These are phyloP conservation scores for Scarus forsteni DNA, from an alignment of 2,797 vertebrate genomes.

Conservation along the genomic window DNA sequence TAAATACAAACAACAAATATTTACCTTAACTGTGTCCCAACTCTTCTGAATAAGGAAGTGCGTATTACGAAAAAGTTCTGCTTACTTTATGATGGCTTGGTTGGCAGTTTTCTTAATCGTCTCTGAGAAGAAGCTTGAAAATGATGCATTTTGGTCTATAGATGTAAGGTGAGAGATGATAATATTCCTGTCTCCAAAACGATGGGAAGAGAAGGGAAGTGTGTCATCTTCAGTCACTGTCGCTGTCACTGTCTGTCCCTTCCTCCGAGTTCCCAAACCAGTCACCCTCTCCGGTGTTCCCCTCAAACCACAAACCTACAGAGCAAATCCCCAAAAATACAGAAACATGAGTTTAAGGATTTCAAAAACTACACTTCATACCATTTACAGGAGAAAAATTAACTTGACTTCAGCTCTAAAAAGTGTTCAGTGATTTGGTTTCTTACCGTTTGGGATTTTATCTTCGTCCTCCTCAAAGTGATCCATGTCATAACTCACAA, in stretches of 20 bases:
- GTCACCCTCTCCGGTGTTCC: conserved; percentile 58
- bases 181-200: not conserved
- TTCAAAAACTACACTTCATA: not conserved
- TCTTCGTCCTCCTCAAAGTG: conserved; percentile 71
- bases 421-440: not conserved
- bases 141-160: no score
- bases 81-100: no score
- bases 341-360: not conserved
- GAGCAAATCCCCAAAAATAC: not conserved
- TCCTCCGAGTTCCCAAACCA: conserved; percentile 57
- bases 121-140: no score
- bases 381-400: not conserved
- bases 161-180: no score
- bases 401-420: no score
- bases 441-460: conserved; percentile 24
- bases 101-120: no score
- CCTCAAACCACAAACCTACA: conserved; percentile 66
- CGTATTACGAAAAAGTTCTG: no score
- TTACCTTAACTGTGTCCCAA: no score
- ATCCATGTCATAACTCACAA: conserved; percentile 81
- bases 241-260: conserved; percentile 67
- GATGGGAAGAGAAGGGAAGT: not conserved
- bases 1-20: no score
- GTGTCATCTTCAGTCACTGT: conserved; percentile 71
- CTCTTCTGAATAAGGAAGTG: no score